Conservation (phyloP, 2,888 invertebrate species). For the Amphipoea oculea region DNA sequence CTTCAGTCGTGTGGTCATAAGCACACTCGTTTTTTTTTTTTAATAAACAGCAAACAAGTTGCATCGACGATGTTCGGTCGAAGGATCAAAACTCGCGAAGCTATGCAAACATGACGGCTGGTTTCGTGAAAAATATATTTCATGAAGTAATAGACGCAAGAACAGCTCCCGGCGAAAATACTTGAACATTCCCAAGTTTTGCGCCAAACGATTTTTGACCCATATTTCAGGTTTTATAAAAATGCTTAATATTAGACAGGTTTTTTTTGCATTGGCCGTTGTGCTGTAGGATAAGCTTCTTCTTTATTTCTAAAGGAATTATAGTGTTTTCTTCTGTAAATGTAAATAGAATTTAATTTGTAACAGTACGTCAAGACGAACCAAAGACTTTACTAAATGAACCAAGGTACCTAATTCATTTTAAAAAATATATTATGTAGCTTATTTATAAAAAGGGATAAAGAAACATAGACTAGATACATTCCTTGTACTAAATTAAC, state of each 20-base stretch:
- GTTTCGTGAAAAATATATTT: constrained; percentile 82
- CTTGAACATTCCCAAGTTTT: constrained; percentile 63
- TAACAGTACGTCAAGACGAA: no score
- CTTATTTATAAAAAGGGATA: background rate
- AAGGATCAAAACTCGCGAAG: constrained; percentile 72
- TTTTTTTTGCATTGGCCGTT: background rate
- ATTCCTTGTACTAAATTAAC: background rate
- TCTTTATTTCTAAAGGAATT: background rate
- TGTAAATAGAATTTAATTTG: no score
- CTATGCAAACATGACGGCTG: constrained; percentile 71
- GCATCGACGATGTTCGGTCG: constrained; percentile 61
- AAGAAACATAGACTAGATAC: background rate
- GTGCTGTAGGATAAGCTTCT: background rate
- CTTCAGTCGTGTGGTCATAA: no score
- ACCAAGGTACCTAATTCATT: background rate
- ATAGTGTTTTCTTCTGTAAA: no score
- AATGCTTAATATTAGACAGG: background rate
- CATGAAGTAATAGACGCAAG: constrained; percentile 67
- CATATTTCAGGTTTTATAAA: constrained; percentile 20
- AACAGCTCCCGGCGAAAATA: constrained; percentile 69
- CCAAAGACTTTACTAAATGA: background rate
- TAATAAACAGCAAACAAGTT: constrained; percentile 54
- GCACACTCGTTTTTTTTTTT: no score
- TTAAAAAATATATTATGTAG: background rate
- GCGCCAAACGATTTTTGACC: constrained; percentile 28